Percentiles rank a stretch among this genome's conserved stretches.
Evolutionary conservation across 2,888 invertebrate species (phyloP).

Genomic region (Heteromyza rotundicornis): DNA sequence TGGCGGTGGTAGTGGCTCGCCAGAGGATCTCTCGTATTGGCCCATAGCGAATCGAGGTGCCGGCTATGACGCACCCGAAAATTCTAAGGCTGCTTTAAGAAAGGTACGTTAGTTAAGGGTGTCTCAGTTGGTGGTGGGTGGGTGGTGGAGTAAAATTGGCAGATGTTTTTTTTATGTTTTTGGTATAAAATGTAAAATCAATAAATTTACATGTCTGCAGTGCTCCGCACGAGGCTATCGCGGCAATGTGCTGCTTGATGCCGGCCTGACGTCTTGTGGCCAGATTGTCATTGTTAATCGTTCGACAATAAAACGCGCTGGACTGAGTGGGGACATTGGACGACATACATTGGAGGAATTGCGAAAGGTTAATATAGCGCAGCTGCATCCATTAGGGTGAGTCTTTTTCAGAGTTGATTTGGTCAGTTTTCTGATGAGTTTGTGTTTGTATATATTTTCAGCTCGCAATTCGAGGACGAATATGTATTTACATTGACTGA

Average conservation of each 20-base stretch:
- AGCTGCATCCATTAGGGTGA: constrained; percentile 61
- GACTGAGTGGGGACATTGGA: constrained; percentile 46
- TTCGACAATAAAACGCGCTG: constrained; percentile 54
- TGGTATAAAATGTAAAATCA: constrained; percentile 8
- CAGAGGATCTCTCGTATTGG: constrained; percentile 60
- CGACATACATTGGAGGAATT: constrained; percentile 51
- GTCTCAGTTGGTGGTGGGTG: too few species aligned
- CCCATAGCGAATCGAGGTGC: constrained; percentile 61
- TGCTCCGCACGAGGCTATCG: constrained; percentile 58
- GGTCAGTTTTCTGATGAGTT: too few species aligned
- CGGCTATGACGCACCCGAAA: constrained; percentile 62
- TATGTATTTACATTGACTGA: constrained; percentile 54
- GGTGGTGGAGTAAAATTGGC: not conserved
- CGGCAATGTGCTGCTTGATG: constrained; percentile 59
- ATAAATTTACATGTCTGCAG: constrained; percentile 35
- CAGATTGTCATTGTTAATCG: constrained; percentile 59
- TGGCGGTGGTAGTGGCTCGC: constrained; percentile 44
- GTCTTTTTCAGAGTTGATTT: constrained; percentile 7
- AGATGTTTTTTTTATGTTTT: constrained; percentile 7
- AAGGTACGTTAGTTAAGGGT: constrained; percentile 57
- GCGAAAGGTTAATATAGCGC: constrained; percentile 58
- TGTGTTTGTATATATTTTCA: constrained; percentile 34
- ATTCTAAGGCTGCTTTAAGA: constrained; percentile 59
- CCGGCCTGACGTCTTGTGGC: constrained; percentile 57
- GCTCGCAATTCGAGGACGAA: constrained; percentile 59